Evolutionary conservation across 2,888 invertebrate species (phyloP).

Genomic region (Merodon equestris): DNA sequence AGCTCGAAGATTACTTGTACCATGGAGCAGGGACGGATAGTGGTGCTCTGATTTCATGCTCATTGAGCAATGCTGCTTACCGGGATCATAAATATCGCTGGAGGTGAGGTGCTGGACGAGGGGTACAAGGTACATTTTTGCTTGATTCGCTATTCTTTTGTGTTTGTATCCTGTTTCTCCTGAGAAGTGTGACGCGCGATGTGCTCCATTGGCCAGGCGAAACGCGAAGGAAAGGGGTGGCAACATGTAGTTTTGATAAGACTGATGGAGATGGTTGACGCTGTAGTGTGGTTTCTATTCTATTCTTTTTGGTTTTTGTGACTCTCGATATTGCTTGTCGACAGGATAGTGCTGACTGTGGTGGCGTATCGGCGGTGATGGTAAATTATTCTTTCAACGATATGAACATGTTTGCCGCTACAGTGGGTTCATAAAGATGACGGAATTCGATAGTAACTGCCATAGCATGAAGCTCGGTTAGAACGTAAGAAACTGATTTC

Average conservation of each 20-base stretch:
- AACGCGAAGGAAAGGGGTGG: background rate
- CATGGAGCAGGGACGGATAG: conserved; percentile 16
- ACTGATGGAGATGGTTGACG: conserved; percentile 14
- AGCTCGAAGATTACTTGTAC: conserved; percentile 16
- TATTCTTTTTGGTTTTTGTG: too few relatives aligned
- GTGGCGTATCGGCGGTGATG: conserved; percentile 24
- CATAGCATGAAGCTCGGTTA: too few relatives aligned
- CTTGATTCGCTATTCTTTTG: background rate
- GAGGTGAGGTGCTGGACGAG: conserved; percentile 6
- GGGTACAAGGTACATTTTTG: background rate
- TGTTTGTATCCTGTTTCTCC: conserved; percentile 30
- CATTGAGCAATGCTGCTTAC: conserved; percentile 53
- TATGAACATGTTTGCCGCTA: conserved; percentile 29
- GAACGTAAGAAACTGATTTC: too few relatives aligned
- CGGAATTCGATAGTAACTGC: too few relatives aligned
- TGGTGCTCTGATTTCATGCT: conserved; percentile 40
- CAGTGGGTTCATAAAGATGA: background rate
- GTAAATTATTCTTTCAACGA: conserved; percentile 14
- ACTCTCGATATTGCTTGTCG: too few relatives aligned
- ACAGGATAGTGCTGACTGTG: background rate
- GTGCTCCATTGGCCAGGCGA: conserved; percentile 25
- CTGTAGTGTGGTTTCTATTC: conserved; percentile 12
- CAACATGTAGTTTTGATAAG: conserved; percentile 28
- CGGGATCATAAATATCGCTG: conserved; percentile 40
- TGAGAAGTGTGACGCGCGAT: conserved; percentile 11